Evolutionary conservation across 2,797 vertebrate genomes (phyloP).

Genomic region (Peromyscus attwateri): DNA sequence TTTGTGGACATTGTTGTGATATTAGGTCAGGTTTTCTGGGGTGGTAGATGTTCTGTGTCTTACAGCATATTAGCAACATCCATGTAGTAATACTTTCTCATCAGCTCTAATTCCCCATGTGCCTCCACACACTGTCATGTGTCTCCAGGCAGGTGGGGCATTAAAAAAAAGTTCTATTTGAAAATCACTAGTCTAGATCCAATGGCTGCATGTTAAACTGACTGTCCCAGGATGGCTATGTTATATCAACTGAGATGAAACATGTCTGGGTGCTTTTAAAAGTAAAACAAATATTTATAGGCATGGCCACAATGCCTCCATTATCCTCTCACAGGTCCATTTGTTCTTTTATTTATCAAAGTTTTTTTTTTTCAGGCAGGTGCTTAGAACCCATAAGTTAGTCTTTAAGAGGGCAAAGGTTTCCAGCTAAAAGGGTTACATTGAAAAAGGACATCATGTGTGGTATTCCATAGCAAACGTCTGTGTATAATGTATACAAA

Average conservation of each 20-base stretch:
- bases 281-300: constrained; percentile 36
- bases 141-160: neutral
- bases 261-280: constrained; percentile 16
- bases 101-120: neutral
- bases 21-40: neutral
- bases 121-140: neutral
- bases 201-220: neutral
- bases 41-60: neutral
- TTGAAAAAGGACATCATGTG: neutral
- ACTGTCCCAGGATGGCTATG: neutral
- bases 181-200: neutral
- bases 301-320: neutral
- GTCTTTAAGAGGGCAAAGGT: neutral
- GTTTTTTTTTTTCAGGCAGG: neutral
- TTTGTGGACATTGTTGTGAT: neutral
- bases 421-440: constrained; percentile 12
- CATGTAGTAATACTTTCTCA: neutral
- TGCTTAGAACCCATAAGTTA: neutral
- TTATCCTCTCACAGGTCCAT: constrained; percentile 17
- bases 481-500: neutral
- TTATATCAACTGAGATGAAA: constrained; percentile 11
- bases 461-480: neutral
- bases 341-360: constrained; percentile 32
- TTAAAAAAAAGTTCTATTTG: neutral
- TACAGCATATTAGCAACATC: neutral